Evolutionary conservation across 2,113 vertebrate genomes (phyloP).

Genomic region (Odontophorus gujanensis): DNA sequence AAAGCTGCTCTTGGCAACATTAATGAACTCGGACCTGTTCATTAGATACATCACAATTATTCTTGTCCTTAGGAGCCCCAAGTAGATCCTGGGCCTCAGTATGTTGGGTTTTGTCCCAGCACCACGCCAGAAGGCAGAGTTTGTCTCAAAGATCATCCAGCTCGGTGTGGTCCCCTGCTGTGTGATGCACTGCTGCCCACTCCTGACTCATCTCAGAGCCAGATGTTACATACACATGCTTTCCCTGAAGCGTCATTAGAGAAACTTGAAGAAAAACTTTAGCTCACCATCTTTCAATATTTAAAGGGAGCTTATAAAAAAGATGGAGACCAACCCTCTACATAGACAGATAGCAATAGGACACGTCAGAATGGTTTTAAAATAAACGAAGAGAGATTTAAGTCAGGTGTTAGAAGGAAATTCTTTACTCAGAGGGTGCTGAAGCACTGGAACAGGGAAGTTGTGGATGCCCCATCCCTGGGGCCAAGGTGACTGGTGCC

Average conservation of each 20-base stretch:
- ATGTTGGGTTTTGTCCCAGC: neutral
- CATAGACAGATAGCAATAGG: neutral
- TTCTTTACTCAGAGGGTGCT: neutral
- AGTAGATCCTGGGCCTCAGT: neutral
- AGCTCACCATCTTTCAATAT: fast-evolving
- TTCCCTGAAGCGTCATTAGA: neutral
- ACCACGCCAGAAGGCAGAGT: neutral
- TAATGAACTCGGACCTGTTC: neutral
- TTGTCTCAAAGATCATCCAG: neutral
- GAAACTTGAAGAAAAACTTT: neutral
- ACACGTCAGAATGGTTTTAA: neutral
- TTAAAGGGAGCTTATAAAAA: neutral
- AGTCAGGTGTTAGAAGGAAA: neutral
- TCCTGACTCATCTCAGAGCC: neutral
- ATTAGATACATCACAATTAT: neutral
- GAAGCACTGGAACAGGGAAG: neutral
- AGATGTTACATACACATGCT: fast-evolving
- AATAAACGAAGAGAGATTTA: neutral
- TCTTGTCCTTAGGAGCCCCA: neutral
- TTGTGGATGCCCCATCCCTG: neutral
- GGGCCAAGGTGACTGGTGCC: neutral
- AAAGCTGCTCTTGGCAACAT: neutral
- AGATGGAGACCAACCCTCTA: neutral
- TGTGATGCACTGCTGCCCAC: neutral
- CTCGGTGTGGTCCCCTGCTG: neutral